Conservation (phyloP, 2,113 vertebrate genomes). For the Pollimyrus isidori region DNA sequence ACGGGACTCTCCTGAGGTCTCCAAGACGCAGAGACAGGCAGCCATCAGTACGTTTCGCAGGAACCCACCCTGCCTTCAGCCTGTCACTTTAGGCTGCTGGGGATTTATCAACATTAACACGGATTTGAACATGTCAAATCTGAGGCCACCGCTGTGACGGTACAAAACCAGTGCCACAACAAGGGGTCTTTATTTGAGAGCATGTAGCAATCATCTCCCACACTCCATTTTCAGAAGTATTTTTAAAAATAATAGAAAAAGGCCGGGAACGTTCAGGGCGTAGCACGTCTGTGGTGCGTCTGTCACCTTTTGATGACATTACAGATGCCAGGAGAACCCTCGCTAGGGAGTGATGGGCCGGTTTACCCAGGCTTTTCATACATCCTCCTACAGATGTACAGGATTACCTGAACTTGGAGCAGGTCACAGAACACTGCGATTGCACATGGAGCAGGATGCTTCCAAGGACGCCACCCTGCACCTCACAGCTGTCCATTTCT, state of each 20-base stretch:
- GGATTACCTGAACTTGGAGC: not conserved
- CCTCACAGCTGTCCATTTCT: not conserved
- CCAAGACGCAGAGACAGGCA: slow-evolving; percentile 20
- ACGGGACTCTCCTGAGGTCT: slow-evolving; percentile 39
- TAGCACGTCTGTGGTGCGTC: not conserved
- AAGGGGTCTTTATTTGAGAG: not conserved
- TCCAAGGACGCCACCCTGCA: not conserved
- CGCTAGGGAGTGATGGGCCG: not conserved
- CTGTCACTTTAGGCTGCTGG: slow-evolving; percentile 34
- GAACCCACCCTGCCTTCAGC: slow-evolving; percentile 26
- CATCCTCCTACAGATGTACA: not conserved
- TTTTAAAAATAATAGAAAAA: not conserved
- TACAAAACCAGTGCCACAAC: not conserved
- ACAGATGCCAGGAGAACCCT: not conserved
- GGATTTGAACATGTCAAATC: slow-evolving; percentile 23
- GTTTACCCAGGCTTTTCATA: not conserved
- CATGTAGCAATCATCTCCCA: not conserved
- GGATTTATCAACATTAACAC: slow-evolving; percentile 29
- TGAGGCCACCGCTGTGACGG: not conserved
- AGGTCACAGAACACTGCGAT: not conserved
- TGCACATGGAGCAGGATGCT: not conserved
- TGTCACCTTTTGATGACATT: not conserved
- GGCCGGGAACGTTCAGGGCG: not conserved
- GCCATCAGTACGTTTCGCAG: slow-evolving; percentile 17
- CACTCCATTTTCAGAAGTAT: not conserved